Base-by-base conservation (phyloP, 1,140 invertebrate genomes). In the Notospermus geniculatus region DNA sequence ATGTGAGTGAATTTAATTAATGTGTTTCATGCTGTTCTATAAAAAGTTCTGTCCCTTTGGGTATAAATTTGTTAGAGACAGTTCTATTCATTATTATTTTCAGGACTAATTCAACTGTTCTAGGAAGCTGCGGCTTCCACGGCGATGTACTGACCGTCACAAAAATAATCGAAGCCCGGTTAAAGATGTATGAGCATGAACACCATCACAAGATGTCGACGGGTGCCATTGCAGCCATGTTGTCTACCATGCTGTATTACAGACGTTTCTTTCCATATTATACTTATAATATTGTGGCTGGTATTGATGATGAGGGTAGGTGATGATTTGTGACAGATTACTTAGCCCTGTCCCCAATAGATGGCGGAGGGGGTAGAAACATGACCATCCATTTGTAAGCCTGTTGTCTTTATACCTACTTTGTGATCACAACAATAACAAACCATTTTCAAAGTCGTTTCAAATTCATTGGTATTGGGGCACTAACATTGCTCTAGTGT, bases 211-310 rank as follows among this genome's bases (percentile, higher is more conserved):
- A 87, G 2, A 98, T 99, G 93, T 85, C 89, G 2, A 95, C 95
- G 0, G 85, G 89, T 62, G 94, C 97, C 13, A 86, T 93, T 17
- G 92, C 96, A 17, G 94, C 98, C 81, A 91, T 99, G 89, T 79
- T 99, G 1, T 94, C 96, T 0, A 96, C 91, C 5, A 91, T 97
- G 85, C 83, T 99, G 61, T 99, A 99, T 77, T 91, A 95, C 72
- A 93, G 94, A 70, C 86, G 97, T 64, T 99, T 99, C 79, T 99
- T 99, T 80, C 97, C 97, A 0, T 99, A 98, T 77, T 99, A 99
- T 78, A 90, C 97, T 11, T 91, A 91, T 30, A 98, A 97, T 77
- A 88, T 99, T 30, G 81, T 99, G 56, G 95, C 92, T 66, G 97
- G 97, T 29, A 64, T 88, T 13, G 85, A 88, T 79, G 81, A 84